Conservation (phyloP, 2,113 vertebrate species). For the Rhodinocichla rosea region DNA sequence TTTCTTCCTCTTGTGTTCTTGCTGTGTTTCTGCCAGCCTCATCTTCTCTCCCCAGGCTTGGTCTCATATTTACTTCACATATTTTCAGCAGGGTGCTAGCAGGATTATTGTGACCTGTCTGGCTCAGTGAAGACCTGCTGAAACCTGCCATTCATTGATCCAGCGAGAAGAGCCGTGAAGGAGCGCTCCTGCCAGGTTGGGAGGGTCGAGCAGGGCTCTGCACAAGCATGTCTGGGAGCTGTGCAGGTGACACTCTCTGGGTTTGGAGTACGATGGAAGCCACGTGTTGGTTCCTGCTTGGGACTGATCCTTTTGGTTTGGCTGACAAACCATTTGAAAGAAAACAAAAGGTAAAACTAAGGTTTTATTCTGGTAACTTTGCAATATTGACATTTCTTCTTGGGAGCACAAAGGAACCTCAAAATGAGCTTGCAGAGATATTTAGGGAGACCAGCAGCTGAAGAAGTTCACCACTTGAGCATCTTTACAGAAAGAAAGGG, state of each 20-base stretch:
- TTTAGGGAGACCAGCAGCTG: neutral
- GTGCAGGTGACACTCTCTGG: neutral
- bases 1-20: neutral
- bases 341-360: neutral
- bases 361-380: neutral
- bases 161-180: neutral
- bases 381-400: neutral
- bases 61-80: neutral
- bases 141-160: neutral
- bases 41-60: neutral
- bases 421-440: neutral
- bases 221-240: neutral
- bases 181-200: neutral
- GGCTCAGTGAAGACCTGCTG: neutral
- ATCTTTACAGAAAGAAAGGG: neutral
- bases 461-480: neutral
- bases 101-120: constrained; percentile 12
- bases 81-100: neutral
- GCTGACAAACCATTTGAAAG: neutral
- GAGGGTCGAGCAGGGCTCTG: neutral
- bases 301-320: neutral
- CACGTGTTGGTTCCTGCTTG: neutral
- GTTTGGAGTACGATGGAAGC: neutral
- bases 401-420: neutral
- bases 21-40: neutral